phyloP scores from a whole-genome alignment of 2,113 vertebrate genomes.

The Cepphus grylle region DNA sequence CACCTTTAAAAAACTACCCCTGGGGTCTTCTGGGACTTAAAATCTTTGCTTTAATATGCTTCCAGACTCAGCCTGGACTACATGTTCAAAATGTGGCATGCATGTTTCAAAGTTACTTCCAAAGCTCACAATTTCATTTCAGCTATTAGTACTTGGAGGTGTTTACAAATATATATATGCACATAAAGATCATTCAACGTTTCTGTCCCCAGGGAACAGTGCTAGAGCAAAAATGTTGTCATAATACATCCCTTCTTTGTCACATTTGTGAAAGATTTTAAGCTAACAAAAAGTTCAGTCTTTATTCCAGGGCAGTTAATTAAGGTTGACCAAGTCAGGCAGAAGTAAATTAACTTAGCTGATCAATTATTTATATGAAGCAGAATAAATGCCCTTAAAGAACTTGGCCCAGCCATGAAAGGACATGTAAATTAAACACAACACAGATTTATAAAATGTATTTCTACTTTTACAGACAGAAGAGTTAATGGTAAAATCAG shows the following conservation, averaged over 20 bases:
- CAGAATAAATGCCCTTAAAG: slow-evolving; percentile 97
- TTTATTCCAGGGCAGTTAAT: slow-evolving; percentile 88
- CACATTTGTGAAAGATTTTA: slow-evolving; percentile 71
- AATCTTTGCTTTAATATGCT: not conserved
- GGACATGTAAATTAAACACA: slow-evolving; percentile 85
- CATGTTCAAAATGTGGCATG: not conserved
- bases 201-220: slow-evolving; percentile 52
- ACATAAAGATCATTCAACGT: slow-evolving; percentile 50
- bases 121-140: not conserved
- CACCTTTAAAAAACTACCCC: not conserved
- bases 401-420: slow-evolving; percentile 83
- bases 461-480: slow-evolving; percentile 69
- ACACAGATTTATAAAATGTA: slow-evolving; percentile 82
- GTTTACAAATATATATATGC: slow-evolving; percentile 48
- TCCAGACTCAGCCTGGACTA: not conserved
- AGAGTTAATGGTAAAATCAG: slow-evolving; percentile 49
- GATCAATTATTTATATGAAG: slow-evolving; percentile 98
- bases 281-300: slow-evolving; percentile 77
- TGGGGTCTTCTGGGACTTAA: not conserved
- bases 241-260: slow-evolving; percentile 57
- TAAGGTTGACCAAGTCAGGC: slow-evolving; percentile 92
- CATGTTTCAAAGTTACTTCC: not conserved
- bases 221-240: slow-evolving; percentile 55
- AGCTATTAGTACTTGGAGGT: slow-evolving; percentile 3
- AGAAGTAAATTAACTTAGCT: slow-evolving; percentile 96